phyloP scores from a whole-genome alignment of 2,113 vertebrate genomes.

The Amblyornis subalaris region DNA sequence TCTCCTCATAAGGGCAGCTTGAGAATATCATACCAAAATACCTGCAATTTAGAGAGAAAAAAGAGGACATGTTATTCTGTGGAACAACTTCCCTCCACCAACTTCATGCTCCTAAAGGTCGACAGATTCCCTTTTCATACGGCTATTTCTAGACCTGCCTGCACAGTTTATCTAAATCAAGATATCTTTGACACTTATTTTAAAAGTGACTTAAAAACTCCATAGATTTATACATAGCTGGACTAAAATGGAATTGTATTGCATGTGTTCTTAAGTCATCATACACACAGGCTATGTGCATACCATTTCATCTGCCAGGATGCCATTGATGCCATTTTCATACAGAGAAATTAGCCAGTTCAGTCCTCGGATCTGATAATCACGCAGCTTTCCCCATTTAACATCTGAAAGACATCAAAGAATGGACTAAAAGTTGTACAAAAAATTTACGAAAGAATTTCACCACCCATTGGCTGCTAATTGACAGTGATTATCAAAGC shows the following conservation, averaged over 20 bases:
- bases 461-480: background rate
- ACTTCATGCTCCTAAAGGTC: background rate
- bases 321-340: slow-evolving; percentile 98
- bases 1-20: background rate
- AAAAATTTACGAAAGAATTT: background rate
- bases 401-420: slow-evolving; percentile 76
- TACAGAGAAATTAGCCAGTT: slow-evolving; percentile 99
- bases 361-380: slow-evolving; percentile 94
- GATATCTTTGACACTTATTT: background rate
- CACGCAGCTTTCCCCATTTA: slow-evolving; percentile 91
- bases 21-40: background rate
- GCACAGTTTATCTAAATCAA: background rate
- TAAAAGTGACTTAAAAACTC: background rate
- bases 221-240: background rate
- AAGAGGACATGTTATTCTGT: background rate
- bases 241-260: background rate
- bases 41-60: background rate
- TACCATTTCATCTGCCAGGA: slow-evolving; percentile 99
- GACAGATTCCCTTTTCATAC: background rate
- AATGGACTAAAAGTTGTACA: background rate
- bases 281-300: background rate
- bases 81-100: background rate
- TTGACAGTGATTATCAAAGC: background rate
- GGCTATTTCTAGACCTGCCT: background rate
- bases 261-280: background rate